Evolutionary conservation across 2,797 vertebrate species (phyloP), one percentile per base, ranked within the genome.

Genomic region (Hylomyscus alleni): DNA sequence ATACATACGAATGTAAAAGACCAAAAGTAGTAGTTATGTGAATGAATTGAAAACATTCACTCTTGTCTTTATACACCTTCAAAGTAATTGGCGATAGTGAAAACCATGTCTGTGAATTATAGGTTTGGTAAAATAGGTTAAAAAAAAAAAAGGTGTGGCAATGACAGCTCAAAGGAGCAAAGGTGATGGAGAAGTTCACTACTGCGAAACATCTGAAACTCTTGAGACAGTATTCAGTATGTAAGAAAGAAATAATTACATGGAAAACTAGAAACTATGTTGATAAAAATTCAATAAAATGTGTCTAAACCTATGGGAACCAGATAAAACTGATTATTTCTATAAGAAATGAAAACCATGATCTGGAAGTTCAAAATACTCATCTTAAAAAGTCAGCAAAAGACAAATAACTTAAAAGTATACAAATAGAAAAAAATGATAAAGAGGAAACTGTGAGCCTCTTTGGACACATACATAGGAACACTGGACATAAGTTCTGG

Each of bases 261-360:
- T 80, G 29, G 6, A 62, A 78, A 85, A 81, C 31, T 73, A 76
- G 4, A 40, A 95, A 93, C 94, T 54, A 85, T 54, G 1, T 76
- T 56, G 85, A 54, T 90, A 26, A 86, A 86, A 88, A 84, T 73
- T 8, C 82, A 94, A 31, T 85, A 76, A 90, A 95, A 73, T 83
- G 34, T 72, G 52, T 76, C 47, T 17, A 89, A 88, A 88, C 10
- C 3, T 69, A 3, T 65, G 89, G 47, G 54, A 69, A 29, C 34
- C 52, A 19, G 8, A 7, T 73, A 54, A 72, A 37, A 34, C 67
- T 72, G 34, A 7, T 37, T 72, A 37, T 72, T n/a, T 19, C n/a
- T 72, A 72, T 20, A 72, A 69, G n/a, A n/a, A 19, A 37, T 31
- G 22, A 81, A 62, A 75, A 1, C 24, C 37, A 37, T 73, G 37